Conservation (phyloP, 2,113 vertebrate species). For the Microcebus griseorufus region DNA sequence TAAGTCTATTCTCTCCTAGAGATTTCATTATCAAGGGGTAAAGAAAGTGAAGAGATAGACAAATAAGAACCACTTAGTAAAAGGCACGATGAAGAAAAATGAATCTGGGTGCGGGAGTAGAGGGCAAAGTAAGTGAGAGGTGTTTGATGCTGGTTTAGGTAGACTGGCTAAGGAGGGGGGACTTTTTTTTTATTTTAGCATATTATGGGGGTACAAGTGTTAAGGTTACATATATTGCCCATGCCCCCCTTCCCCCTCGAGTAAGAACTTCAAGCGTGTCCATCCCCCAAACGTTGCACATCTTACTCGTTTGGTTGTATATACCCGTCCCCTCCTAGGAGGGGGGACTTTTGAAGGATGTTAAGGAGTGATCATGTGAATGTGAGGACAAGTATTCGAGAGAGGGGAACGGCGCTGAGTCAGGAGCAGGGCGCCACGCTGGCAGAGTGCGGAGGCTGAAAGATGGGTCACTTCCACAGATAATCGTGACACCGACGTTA, state of each 20-base stretch:
- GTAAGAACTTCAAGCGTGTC: no score
- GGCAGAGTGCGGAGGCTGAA: neutral
- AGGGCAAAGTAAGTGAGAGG: neutral
- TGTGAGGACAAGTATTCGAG: no score
- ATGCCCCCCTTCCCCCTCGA: no score
- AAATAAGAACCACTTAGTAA: neutral
- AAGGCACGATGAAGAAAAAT: neutral
- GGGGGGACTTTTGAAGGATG: neutral
- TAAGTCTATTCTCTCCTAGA: neutral
- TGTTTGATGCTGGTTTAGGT: neutral
- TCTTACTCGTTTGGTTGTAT: no score
- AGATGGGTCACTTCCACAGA: fast-evolving
- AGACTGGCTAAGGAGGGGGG: no score
- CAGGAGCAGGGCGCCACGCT: neutral
- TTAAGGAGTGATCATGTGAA: neutral
- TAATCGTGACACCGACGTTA: fast-evolving
- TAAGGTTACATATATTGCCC: no score
- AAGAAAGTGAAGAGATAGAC: neutral
- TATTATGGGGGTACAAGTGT: no score
- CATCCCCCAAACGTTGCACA: no score
- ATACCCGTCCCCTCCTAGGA: neutral
- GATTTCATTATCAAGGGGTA: neutral
- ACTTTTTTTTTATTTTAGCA: no score
- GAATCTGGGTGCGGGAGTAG: fast-evolving
- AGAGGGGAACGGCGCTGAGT: neutral